Evolutionary conservation across 2,888 invertebrate genomes (phyloP), one percentile per base, ranked within the genome.

Genomic region (Heliconius ismenius): DNA sequence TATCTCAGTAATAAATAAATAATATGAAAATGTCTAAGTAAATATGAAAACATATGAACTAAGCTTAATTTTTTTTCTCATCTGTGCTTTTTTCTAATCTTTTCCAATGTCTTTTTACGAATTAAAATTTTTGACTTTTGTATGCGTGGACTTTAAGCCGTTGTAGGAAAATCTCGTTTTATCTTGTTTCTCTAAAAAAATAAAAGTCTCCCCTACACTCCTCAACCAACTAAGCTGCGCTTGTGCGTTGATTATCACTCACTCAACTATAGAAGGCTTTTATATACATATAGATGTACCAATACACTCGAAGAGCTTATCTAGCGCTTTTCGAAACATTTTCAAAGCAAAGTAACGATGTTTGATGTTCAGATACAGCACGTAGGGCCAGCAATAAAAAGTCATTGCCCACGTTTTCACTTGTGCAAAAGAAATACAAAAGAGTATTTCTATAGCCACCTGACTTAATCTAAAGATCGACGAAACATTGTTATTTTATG

Each of bases 401-500:
- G 73, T 68, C 73, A 79, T 78, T 78, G 79, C 76, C 67, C 63
- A 80, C 78, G 77, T 73, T 79, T 76, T 78, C 78, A 75, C 68
- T 77, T 78, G 39, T 79, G 74, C 75, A 64, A 73, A 58, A n/a
- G 58, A 58, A 58, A 79, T 68, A 79, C 78, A 80, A 76, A 78
- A 77, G 75, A 81, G 78, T 78, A 79, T 79, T 78, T 75, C 81
- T 76, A 79, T 78, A 78, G 75, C 79, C 81, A 83, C 81, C 81
- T 83, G 81, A 78, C 81, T 81, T 81, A 81, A 79, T 80, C 80
- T 81, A 79, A 78, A 81, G 83, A 82, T 82, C 81, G 81, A 79
- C 80, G 81, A 79, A 83, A 84, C 88, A 91, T 91, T 85, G 91
- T 91, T 92, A 92, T 92, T 91, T 92, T 92, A 92, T 92, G 89